Evolutionary conservation across 2,113 vertebrate genomes (phyloP), one percentile per base, ranked within the genome.

Genomic region (Anoura caudifer): DNA sequence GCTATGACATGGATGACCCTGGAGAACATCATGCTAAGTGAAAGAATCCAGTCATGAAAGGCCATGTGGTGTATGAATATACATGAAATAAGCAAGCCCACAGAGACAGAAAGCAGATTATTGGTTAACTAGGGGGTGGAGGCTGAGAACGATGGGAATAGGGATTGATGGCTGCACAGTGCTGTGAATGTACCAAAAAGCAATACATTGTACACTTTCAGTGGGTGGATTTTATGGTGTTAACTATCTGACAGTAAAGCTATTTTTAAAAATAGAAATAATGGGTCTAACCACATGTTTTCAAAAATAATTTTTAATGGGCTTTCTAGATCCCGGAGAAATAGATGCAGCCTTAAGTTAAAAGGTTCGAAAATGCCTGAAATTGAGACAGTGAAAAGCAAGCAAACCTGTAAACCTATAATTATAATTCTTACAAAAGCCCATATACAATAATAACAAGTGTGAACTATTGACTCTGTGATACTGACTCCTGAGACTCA

Each of bases 381-480:
- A 76, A 43, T 80, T 15, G n/a, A 82, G 36, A 97, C 50, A 91
- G 95, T 73, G 96, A 96, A 76, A 80, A 98, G 45, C 77, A 95
- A 94, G 56, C 79, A 61, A 47, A 77, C 83, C 83, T 91, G 91
- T 97, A 92, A 92, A 95, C 91, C 97, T 84, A 89, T 0, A 96
- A 89, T 79, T 28, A 52, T 73, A 31, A 63, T 92, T 97, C 97
- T 96, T 83, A 96, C 61, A 0, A 0, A 98, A 93, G 86, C 96
- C 97, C 96, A 98, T 97, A 86, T 41, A 59, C 69, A 98, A 95
- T 82, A 97, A 90, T 82, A 97, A 91, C 86, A 98, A 90, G 45
- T 33, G 61, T 15, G 2, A 76, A 67, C 14, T 26, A 63, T 0
- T 52, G 4, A 52, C 63, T 28, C 70, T 96, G 82, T 73, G 93